phyloP scores from a whole-genome alignment of 2,888 invertebrate genomes.

The Ormyrus rosae region DNA sequence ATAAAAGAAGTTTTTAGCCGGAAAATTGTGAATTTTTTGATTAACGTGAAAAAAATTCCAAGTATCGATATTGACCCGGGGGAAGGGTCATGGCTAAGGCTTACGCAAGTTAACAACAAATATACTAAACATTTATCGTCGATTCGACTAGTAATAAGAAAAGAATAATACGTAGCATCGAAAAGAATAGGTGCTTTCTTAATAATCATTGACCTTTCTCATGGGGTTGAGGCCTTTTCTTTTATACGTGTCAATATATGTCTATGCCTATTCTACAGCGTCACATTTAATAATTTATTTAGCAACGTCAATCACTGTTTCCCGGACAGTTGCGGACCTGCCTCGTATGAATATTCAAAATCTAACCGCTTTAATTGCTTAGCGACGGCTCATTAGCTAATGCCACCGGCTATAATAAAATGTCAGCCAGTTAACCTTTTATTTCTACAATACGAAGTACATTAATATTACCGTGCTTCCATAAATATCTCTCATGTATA shows the following conservation, averaged over 20 bases:
- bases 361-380: constrained; percentile 49
- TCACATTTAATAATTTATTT: constrained; percentile 66
- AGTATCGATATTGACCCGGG: constrained; percentile 55
- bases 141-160: constrained; percentile 56
- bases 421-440: background rate
- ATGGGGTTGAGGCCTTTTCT: constrained; percentile 65
- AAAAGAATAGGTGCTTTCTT: constrained; percentile 66
- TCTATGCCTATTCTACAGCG: too few species aligned
- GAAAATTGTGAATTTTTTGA: background rate
- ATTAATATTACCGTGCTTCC: too few species aligned
- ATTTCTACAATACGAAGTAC: too few species aligned
- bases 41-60: background rate
- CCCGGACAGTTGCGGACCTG: constrained; percentile 28
- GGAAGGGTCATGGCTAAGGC: constrained; percentile 60
- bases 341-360: constrained; percentile 59
- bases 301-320: constrained; percentile 54
- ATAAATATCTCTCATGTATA: too few species aligned
- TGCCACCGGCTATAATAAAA: constrained; percentile 22
- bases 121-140: constrained; percentile 57
- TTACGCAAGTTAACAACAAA: constrained; percentile 63
- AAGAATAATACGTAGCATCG: constrained; percentile 68
- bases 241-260: background rate
- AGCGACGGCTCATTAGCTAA: constrained; percentile 32
- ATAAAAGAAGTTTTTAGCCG: too few species aligned
- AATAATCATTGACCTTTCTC: constrained; percentile 69